Evolutionary conservation across 2,113 vertebrate genomes (phyloP).

Genomic region (Gymnorhina tibicen): DNA sequence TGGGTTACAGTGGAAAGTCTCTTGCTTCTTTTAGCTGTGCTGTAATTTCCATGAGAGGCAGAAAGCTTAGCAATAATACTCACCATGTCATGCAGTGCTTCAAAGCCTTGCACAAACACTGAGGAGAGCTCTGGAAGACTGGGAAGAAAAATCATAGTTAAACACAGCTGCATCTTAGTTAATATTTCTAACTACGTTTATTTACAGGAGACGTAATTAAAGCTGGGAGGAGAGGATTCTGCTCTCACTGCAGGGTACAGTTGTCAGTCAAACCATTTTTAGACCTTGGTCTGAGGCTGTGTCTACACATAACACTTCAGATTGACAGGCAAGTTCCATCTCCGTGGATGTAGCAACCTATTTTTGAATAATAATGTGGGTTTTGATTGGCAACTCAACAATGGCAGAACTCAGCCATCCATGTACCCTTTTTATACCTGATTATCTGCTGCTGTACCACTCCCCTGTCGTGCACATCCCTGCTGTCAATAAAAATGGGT

Average conservation of each 20-base stretch:
- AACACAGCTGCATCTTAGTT: background rate
- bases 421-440: background rate
- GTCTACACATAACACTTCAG: background rate
- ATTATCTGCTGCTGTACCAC: background rate
- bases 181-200: background rate
- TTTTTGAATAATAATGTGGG: constrained; percentile 21
- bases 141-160: background rate
- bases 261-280: constrained; percentile 54
- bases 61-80: background rate
- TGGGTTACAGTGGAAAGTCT: background rate
- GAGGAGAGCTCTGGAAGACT: background rate
- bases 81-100: background rate
- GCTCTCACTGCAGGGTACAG: background rate
- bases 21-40: background rate
- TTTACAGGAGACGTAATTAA: constrained; percentile 3
- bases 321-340: background rate
- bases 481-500: background rate
- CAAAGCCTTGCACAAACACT: background rate
- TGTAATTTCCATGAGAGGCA: background rate
- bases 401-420: background rate
- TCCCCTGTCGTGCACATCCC: background rate
- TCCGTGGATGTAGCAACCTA: background rate
- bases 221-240: background rate
- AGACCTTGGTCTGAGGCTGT: constrained; percentile 1
- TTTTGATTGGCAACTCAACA: constrained; percentile 31